Percentiles rank a stretch among this genome's conserved stretches.
These are phyloP conservation scores for Argyrosomus japonicus DNA, from an alignment of 2,113 vertebrate genomes.

Conservation along the genomic window DNA sequence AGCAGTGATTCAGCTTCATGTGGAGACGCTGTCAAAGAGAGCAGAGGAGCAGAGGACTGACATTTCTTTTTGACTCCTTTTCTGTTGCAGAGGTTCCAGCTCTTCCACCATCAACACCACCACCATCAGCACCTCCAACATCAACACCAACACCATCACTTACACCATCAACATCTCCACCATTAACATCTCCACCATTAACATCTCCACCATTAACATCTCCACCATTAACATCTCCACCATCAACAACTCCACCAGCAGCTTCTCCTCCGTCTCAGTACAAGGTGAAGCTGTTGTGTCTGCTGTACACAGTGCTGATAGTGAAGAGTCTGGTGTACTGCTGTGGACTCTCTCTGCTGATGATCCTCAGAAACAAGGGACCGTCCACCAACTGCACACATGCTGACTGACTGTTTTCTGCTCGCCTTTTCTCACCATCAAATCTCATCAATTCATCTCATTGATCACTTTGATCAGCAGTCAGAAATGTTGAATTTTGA, in stretches of 20 bases:
- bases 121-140: no score
- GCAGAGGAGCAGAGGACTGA: slow-evolving; percentile 6
- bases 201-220: no score
- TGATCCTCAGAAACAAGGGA: not conserved
- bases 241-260: no score
- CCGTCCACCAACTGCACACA: slow-evolving; percentile 3
- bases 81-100: slow-evolving; percentile 30
- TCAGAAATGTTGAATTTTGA: no score
- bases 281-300: slow-evolving; percentile 31
- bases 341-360: slow-evolving; percentile 39
- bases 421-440: not conserved
- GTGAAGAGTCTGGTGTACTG: slow-evolving; percentile 52
- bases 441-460: no score
- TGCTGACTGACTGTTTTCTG: slow-evolving; percentile 15
- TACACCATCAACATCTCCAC: no score
- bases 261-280: not conserved
- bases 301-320: slow-evolving; percentile 46
- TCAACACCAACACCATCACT: accelerated
- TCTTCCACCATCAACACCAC: not conserved
- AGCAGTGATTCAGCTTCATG: slow-evolving; percentile 6
- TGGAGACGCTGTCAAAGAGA: slow-evolving; percentile 3
- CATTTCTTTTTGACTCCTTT: not conserved
- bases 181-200: no score
- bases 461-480: no score
- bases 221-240: no score